Base-by-base conservation (phyloP, 2,797 vertebrate genomes). In the Ispidina picta region DNA sequence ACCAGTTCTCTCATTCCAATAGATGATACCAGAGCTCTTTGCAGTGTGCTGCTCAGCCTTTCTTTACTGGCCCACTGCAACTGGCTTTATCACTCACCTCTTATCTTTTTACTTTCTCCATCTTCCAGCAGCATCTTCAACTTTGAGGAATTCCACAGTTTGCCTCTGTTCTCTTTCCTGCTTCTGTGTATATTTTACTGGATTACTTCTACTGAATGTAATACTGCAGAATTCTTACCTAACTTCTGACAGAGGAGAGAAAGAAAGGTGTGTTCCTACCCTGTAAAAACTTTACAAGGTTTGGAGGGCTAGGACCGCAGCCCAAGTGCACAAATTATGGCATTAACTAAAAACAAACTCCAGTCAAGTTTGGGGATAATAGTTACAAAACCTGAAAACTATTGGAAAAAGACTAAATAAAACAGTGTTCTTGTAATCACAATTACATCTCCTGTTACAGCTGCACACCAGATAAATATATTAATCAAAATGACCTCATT, bases 401-500 rank as follows among this genome's bases (percentile, higher is more conserved):
- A 4, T 28, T 71, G 52, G 69, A 86, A 87, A 83, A 63, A 71
- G 69, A 84, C 65, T 70, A 79, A 62, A 62, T 39, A 44, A 71
- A 84, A 82, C 1, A 8, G 46, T 82, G 55, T 66, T 83, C n/a
- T 83, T 91, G 91, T 66, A 90, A 79, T 93, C 78, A 82, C 54
- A 70, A 64, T 19, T 29, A 70, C 73, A 86, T 83, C 73, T 92
- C 81, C 83, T 88, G 72, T 82, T 89, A 66, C 90, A 95, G 92
- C 92, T 90, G 90, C 84, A 94, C 94, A 86, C 62, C 90, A 96
- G 89, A 95, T 92, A 96, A 97, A 96, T 94, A 88, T 80, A 95
- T 93, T 94, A 95, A 96, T 95, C 96, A 96, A 96, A 94, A 86
- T 87, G 93, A 86, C 95, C 96, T 93, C 43, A 71, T 90, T 95